Evolutionary conservation across 2,888 invertebrate genomes (phyloP).

Genomic region (Leucania comma): DNA sequence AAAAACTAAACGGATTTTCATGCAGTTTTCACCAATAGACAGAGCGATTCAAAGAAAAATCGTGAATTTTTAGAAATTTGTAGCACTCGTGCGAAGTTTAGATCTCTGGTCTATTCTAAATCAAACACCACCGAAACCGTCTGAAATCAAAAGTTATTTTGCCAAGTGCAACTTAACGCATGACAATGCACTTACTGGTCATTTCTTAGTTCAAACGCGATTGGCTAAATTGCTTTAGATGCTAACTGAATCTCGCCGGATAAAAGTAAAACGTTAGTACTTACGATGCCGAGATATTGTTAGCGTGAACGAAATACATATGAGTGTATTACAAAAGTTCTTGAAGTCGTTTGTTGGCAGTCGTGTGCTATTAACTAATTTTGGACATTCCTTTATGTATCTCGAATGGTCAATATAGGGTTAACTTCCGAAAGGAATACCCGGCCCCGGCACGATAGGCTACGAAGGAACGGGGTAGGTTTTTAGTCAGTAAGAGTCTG

Average conservation of each 20-base stretch:
- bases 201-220: constrained; percentile 31
- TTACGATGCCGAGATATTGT: constrained; percentile 19
- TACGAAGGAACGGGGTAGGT: no score
- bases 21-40: no score
- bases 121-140: no score
- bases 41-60: no score
- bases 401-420: neutral
- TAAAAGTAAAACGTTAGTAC: constrained; percentile 44
- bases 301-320: constrained; percentile 12
- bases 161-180: constrained; percentile 19
- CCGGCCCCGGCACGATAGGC: no score
- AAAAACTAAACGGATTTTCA: no score
- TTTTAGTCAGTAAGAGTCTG: no score
- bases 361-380: neutral
- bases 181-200: constrained; percentile 24
- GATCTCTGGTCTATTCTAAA: no score
- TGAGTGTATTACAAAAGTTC: constrained; percentile 1
- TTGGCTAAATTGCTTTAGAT: constrained; percentile 54
- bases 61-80: no score
- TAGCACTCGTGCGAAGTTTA: no score
- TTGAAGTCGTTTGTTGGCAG: neutral
- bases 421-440: no score
- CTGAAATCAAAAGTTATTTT: constrained; percentile 4
- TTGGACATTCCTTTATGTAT: neutral
- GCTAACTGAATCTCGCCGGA: constrained; percentile 49